Evolutionary conservation across 2,797 vertebrate genomes (phyloP), one percentile per base, ranked within the genome.

Genomic region (Mionectes olivaceus): DNA sequence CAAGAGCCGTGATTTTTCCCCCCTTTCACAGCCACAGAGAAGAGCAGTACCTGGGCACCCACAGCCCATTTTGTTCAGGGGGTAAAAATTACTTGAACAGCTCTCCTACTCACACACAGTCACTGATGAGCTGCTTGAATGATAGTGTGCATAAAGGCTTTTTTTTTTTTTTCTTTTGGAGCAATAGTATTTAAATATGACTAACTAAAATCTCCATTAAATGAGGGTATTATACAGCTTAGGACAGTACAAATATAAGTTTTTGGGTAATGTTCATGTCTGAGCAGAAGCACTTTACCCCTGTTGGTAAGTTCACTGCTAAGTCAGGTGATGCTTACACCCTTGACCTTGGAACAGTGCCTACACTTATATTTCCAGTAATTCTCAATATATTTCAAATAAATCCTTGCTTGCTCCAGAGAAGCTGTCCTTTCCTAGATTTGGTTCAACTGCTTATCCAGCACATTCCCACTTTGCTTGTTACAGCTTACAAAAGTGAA

Each of bases 181-280:
- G 86, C 18, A 91, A 33, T 49, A 69, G 14, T 57, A 63, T 85
- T 96, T 85, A 89, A 89, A 60, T 14, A 64, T 61, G 33, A 93
- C 87, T 92, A 88, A 90, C 63, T 86, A 87, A 96, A 94, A 70
- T 37, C 60, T 53, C 79, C 52, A 33, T 71, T 78, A 90, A 95
- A 64, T 49, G 53, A 16, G 24, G 33, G 28, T 71, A 46, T 75
- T 95, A 19, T 41, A 47, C 56, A 44, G 56, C 67, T 82, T 69
- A 84, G 70, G 47, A 67, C 24, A 89, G 25, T 60, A 44, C 33
- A 91, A 89, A 89, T 52, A 57, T 24, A 75, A 64, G 19, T 55
- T 46, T 70, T 73, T 92, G 75, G 13, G 37, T 39, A 93, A 49
- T 61, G 19, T 30, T 94, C 52, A 4, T 33, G 3, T 47, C 70